Percentiles rank a stretch among this genome's conserved stretches.
Evolutionary conservation across 92 coral and sea anemone genomes (phyloP).

Genomic region (Siderastrea radians): DNA sequence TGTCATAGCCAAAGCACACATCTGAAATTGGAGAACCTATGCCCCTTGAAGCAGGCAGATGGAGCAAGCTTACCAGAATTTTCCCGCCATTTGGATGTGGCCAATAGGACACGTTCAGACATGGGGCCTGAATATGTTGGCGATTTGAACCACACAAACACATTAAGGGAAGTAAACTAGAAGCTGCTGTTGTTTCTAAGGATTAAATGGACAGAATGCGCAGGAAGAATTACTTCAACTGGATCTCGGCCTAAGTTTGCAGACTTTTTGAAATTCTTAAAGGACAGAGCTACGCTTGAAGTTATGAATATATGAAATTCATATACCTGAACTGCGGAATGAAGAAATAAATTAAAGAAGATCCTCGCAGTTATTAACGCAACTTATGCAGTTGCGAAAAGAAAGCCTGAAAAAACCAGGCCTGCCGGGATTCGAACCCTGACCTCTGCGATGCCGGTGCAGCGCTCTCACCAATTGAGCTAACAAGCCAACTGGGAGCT

Average conservation of each 20-base stretch:
- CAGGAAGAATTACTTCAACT: slow-evolving; percentile 70
- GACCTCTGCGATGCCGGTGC: too few relatives aligned
- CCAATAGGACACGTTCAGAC: slow-evolving; percentile 75
- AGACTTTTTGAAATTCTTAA: slow-evolving; percentile 58
- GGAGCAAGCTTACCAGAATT: slow-evolving; percentile 38
- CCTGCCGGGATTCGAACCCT: too few relatives aligned
- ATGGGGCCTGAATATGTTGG: slow-evolving; percentile 72
- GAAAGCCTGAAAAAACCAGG: too few relatives aligned
- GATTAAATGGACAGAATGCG: slow-evolving; percentile 76
- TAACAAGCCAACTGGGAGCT: too few relatives aligned
- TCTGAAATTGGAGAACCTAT: slow-evolving; percentile 60
- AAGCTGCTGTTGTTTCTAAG: slow-evolving; percentile 72
- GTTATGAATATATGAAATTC: too few relatives aligned
- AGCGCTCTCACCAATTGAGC: too few relatives aligned
- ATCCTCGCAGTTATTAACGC: too few relatives aligned
- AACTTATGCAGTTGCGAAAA: too few relatives aligned
- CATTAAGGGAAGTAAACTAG: slow-evolving; percentile 54
- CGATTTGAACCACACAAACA: slow-evolving; percentile 72
- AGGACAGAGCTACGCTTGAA: slow-evolving; percentile 53
- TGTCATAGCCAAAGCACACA: slow-evolving; percentile 64
- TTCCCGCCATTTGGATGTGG: slow-evolving; percentile 8
- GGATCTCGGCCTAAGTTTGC: slow-evolving; percentile 64
- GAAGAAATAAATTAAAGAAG: too few relatives aligned
- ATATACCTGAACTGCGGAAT: too few relatives aligned
- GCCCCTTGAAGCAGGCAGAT: slow-evolving; percentile 56